Evolutionary conservation across 1,140 invertebrate genomes (phyloP).

Genomic region (Bradysia coprophila): DNA sequence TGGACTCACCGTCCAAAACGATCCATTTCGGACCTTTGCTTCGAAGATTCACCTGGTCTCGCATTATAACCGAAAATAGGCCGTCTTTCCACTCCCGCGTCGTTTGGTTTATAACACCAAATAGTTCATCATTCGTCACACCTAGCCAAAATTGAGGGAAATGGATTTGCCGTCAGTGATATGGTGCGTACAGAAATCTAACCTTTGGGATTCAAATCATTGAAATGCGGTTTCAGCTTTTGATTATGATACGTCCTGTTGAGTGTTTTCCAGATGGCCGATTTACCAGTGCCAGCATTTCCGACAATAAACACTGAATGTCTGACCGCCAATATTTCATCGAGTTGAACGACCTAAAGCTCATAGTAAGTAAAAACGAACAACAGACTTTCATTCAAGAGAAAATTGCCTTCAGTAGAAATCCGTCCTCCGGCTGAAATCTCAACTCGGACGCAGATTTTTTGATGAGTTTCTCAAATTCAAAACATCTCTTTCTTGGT

Average conservation of each 20-base stretch:
- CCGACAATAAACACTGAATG: constrained; percentile 91
- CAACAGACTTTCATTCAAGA: neutral
- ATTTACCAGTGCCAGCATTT: constrained; percentile 84
- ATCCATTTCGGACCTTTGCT: constrained; percentile 82
- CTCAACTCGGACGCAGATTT: constrained; percentile 63
- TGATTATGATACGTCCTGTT: constrained; percentile 58
- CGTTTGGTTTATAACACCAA: constrained; percentile 84
- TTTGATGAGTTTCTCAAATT: constrained; percentile 66
- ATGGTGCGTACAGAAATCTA: too few species aligned
- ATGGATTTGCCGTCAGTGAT: too few species aligned
- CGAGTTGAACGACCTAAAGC: constrained; percentile 66
- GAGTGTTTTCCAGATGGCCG: constrained; percentile 82
- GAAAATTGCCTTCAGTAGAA: constrained; percentile 23
- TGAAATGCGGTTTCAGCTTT: constrained; percentile 62
- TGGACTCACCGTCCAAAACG: constrained; percentile 82
- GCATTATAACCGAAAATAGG: constrained; percentile 77
- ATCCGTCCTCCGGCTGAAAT: constrained; percentile 80
- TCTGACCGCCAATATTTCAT: constrained; percentile 79
- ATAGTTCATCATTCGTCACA: constrained; percentile 88
- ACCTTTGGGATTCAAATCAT: constrained; percentile 81
- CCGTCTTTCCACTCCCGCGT: constrained; percentile 95
- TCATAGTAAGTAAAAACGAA: constrained; percentile 3
- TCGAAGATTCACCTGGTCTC: constrained; percentile 78
- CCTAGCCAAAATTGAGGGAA: constrained; percentile 31
- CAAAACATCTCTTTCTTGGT: constrained; percentile 58